These are phyloP conservation scores for Neofelis nebulosa DNA, from an alignment of 2,113 vertebrate genomes.

Conservation along the genomic window DNA sequence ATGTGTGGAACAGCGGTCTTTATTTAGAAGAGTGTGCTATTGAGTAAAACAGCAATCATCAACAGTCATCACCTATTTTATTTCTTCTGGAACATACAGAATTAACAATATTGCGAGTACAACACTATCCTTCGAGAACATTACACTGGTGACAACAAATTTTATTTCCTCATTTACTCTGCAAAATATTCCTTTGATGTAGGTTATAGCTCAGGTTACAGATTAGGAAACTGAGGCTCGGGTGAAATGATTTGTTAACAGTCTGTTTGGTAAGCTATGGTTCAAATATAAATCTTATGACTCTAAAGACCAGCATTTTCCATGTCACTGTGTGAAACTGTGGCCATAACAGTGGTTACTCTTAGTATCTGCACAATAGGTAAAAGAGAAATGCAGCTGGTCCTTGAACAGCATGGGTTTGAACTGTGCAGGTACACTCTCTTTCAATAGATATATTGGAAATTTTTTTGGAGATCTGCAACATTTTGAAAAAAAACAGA, in stretches of 20 bases:
- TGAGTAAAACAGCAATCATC: not conserved
- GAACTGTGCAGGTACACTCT: not conserved
- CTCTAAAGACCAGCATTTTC: not conserved
- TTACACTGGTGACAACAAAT: not conserved
- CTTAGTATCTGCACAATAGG: not conserved
- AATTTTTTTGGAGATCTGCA: not conserved
- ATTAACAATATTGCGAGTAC: not conserved
- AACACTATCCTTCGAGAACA: not conserved
- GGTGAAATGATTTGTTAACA: not conserved
- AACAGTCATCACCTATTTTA: not conserved
- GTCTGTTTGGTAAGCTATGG: not conserved
- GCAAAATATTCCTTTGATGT: not conserved
- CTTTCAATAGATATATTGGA: not conserved
- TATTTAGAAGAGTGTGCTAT: not conserved
- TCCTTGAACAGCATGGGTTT: not conserved
- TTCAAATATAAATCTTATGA: not conserved
- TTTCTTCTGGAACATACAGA: not conserved
- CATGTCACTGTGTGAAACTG: not conserved
- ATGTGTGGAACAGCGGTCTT: not conserved
- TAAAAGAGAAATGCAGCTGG: not conserved
- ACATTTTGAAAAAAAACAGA: not conserved
- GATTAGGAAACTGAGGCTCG: not conserved
- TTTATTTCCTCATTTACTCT: not conserved
- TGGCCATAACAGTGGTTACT: not conserved
- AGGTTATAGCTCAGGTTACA: not conserved